Conservation (phyloP, 2,113 vertebrate species). For the Atrichornis clamosus region DNA sequence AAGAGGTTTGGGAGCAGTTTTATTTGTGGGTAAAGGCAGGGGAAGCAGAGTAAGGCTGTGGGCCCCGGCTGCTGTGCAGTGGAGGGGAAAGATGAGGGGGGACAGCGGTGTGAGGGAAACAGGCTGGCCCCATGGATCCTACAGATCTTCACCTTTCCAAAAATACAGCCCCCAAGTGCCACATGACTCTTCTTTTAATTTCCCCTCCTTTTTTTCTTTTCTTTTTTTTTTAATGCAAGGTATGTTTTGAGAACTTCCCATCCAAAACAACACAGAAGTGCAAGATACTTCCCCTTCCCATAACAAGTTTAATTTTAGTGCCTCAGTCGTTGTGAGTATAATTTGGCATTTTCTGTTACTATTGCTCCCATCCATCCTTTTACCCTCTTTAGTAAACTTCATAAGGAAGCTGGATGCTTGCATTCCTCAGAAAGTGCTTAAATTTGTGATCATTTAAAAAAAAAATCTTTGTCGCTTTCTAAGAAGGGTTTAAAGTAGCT, state of each 20-base stretch:
- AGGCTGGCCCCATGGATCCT: accelerated
- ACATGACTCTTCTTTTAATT: not conserved
- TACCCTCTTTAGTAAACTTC: not conserved
- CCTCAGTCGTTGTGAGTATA: not conserved
- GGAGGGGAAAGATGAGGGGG: too few species aligned
- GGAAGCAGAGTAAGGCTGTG: not conserved
- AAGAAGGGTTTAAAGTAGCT: not conserved
- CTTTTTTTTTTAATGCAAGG: not conserved
- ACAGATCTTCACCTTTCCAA: not conserved
- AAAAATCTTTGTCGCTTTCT: not conserved
- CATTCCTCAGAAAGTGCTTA: not conserved
- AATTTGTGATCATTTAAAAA: not conserved
- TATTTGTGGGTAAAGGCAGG: not conserved
- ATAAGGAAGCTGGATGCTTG: not conserved
- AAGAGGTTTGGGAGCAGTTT: not conserved
- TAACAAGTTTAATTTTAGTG: not conserved
- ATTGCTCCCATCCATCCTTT: not conserved
- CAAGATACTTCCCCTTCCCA: not conserved
- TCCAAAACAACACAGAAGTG: accelerated
- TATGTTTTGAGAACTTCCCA: not conserved
- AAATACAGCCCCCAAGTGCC: not conserved
- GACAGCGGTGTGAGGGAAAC: accelerated
- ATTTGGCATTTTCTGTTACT: not conserved
- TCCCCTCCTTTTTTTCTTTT: too few species aligned
- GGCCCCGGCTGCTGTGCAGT: accelerated